Evolutionary conservation across 2,113 vertebrate species (phyloP).

Genomic region (Phylloscopus whistleri): DNA sequence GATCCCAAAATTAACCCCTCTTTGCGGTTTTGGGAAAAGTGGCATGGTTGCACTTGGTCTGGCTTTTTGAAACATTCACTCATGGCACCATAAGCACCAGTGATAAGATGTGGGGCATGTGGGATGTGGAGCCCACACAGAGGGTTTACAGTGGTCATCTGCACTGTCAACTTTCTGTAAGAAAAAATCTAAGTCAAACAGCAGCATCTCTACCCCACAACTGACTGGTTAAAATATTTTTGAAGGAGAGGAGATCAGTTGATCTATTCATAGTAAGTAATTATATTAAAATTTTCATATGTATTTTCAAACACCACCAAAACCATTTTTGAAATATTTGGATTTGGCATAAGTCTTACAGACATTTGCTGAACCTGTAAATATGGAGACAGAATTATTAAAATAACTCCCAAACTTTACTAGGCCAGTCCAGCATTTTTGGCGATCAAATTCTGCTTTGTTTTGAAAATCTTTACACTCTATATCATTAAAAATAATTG

Average conservation of each 20-base stretch:
- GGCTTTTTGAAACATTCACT: neutral
- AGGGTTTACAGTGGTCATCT: neutral
- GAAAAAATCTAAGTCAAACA: neutral
- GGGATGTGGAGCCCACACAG: neutral
- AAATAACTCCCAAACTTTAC: neutral
- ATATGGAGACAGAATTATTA: neutral
- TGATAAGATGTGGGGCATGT: neutral
- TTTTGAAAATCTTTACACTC: neutral
- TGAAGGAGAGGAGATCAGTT: neutral
- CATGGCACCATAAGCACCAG: neutral
- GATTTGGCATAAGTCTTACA: neutral
- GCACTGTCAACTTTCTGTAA: neutral
- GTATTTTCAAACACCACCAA: neutral
- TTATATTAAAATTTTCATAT: neutral
- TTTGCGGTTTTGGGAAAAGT: neutral
- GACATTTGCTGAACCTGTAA: neutral
- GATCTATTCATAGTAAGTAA: neutral
- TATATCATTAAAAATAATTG: neutral
- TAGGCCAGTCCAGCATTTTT: neutral
- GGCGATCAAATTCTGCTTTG: neutral
- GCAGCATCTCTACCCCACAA: fast-evolving
- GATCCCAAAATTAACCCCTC: neutral
- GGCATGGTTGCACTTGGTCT: neutral
- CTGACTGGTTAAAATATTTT: neutral
- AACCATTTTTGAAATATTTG: neutral